Evolutionary conservation across 2,113 vertebrate genomes (phyloP).

Genomic region (Mastomys coucha): DNA sequence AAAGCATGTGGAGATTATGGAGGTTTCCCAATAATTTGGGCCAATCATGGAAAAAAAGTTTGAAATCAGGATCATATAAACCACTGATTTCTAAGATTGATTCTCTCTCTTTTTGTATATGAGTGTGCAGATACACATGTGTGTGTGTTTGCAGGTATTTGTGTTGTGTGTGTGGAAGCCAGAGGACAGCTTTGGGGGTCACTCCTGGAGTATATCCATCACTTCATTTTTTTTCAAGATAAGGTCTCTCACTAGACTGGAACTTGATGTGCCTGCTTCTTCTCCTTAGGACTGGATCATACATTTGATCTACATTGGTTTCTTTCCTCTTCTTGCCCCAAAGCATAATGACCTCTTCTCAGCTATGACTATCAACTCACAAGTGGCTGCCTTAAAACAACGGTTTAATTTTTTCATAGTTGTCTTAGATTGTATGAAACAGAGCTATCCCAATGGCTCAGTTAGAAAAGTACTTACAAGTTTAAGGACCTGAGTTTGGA

Average conservation of each 20-base stretch:
- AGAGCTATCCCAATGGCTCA: background rate
- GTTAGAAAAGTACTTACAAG: background rate
- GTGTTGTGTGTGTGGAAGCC: background rate
- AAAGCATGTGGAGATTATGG: slow-evolving; percentile 22
- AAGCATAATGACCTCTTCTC: background rate
- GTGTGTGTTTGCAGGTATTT: background rate
- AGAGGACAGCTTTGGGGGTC: background rate
- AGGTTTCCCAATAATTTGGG: slow-evolving; percentile 26
- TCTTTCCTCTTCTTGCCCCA: background rate
- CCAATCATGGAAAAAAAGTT: background rate
- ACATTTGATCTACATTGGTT: background rate
- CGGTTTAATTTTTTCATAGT: background rate
- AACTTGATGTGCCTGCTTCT: background rate
- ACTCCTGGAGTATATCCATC: background rate
- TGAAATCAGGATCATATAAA: slow-evolving; percentile 2
- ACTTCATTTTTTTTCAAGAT: background rate
- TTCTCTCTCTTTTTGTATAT: background rate
- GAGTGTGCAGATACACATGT: background rate
- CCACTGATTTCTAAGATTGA: background rate
- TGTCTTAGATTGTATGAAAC: slow-evolving; percentile 2
- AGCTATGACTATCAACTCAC: background rate
- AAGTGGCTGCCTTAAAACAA: background rate
- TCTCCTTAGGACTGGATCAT: background rate
- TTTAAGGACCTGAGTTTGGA: background rate
- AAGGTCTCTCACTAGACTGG: background rate